Evolutionary conservation across 2,888 invertebrate species (phyloP).

Genomic region (Lomographa bimaculata): DNA sequence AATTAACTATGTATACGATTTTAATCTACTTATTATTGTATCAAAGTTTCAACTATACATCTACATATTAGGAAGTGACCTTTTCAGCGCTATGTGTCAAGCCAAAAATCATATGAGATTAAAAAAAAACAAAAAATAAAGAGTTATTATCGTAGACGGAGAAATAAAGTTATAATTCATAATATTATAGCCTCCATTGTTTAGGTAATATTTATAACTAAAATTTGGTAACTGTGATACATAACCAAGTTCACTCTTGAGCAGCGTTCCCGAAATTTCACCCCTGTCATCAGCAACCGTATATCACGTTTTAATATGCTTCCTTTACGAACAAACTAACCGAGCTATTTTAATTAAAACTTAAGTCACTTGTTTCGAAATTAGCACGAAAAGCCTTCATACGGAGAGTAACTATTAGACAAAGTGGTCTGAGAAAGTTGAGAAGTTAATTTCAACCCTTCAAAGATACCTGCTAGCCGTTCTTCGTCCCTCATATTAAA

Average conservation of each 20-base stretch:
- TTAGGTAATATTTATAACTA: too few relatives aligned
- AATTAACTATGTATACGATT: too few relatives aligned
- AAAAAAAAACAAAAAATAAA: too few relatives aligned
- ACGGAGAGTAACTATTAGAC: constrained; percentile 38
- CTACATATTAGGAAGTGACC: too few relatives aligned
- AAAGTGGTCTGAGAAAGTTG: constrained; percentile 48
- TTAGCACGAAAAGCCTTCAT: constrained; percentile 41
- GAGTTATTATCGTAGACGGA: too few relatives aligned
- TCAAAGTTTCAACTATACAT: too few relatives aligned
- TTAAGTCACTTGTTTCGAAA: constrained; percentile 49
- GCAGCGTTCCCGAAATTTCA: constrained; percentile 16
- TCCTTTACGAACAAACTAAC: constrained; percentile 39
- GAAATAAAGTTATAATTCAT: too few relatives aligned
- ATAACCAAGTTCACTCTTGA: constrained; percentile 11
- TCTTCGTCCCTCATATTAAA: constrained; percentile 16
- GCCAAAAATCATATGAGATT: too few relatives aligned
- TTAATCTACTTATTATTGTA: too few relatives aligned
- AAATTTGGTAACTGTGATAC: too few relatives aligned
- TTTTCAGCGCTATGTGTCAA: too few relatives aligned
- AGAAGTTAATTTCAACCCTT: constrained; percentile 53
- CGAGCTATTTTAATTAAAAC: constrained; percentile 55
- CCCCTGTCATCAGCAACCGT: constrained; percentile 29
- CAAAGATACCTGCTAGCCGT: constrained; percentile 35
- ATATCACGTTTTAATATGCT: constrained; percentile 32
- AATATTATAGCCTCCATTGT: too few relatives aligned